Evolutionary conservation across 2,113 vertebrate genomes (phyloP).

Genomic region (Thamnaconus septentrionalis): DNA sequence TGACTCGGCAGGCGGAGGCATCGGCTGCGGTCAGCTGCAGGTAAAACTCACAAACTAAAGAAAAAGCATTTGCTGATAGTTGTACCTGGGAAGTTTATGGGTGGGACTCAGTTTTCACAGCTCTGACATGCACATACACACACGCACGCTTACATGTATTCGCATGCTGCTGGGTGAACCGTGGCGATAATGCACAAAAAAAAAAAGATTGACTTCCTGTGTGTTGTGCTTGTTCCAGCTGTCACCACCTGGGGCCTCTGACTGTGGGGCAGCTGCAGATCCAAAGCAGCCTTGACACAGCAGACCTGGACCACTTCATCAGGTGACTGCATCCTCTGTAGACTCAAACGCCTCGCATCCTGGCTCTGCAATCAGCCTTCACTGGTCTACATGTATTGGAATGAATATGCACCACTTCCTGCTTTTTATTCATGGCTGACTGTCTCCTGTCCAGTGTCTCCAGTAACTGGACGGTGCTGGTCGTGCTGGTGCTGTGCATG

Average conservation of each 20-base stretch:
- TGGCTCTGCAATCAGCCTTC: no score
- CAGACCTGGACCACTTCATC: conserved; percentile 53
- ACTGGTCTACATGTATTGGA: no score
- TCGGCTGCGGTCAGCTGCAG: conserved; percentile 77
- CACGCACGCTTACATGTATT: no score
- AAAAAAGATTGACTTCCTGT: background rate
- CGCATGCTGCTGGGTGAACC: no score
- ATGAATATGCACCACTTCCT: no score
- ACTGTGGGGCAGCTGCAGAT: conserved; percentile 64
- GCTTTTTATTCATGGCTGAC: background rate
- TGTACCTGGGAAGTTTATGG: no score
- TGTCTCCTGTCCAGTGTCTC: conserved; percentile 52
- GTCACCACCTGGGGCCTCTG: conserved; percentile 65
- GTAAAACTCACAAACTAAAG: conserved; percentile 51
- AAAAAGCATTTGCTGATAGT: no score
- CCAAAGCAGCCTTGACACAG: conserved; percentile 43
- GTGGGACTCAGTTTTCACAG: no score
- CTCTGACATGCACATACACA: no score
- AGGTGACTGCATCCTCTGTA: conserved; percentile 54
- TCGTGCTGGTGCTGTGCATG: conserved; percentile 50
- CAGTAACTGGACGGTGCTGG: conserved; percentile 61
- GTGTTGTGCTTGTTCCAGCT: conserved; percentile 61
- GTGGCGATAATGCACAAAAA: no score
- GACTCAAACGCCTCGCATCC: background rate
- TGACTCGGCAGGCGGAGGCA: conserved; percentile 51